phyloP scores from a whole-genome alignment of 2,888 invertebrate species.

The Trypoxylon attenuatum region DNA sequence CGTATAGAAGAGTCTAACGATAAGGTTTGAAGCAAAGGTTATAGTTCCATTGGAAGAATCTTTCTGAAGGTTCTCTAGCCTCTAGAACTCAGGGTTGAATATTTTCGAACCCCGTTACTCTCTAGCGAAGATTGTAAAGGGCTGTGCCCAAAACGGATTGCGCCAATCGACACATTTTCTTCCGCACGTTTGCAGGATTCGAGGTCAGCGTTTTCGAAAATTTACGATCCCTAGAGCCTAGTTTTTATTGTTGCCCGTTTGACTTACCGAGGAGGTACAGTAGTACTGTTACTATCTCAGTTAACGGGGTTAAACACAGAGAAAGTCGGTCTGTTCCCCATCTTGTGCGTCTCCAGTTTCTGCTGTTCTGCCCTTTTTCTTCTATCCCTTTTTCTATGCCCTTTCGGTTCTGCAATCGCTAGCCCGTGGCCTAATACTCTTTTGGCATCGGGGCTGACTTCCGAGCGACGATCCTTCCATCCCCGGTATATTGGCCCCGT shows the following conservation, averaged over 20 bases:
- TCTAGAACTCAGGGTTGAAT: neutral
- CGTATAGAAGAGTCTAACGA: neutral
- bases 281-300: conserved; percentile 12
- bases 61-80: neutral
- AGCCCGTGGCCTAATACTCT: neutral
- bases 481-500: too few relatives aligned
- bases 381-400: neutral
- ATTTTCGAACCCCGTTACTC: conserved; percentile 5
- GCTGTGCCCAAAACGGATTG: neutral
- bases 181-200: conserved; percentile 20
- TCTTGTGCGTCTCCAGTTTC: neutral
- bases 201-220: conserved; percentile 41
- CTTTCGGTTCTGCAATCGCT: neutral
- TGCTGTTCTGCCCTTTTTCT: conserved; percentile 1
- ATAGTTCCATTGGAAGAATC: too few relatives aligned
- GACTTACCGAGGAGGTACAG: conserved; percentile 35
- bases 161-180: conserved; percentile 10
- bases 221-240: conserved; percentile 41
- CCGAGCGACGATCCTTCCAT: too few relatives aligned
- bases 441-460: too few relatives aligned
- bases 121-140: neutral
- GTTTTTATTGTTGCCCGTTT: conserved; percentile 51
- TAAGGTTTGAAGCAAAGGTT: too few relatives aligned
- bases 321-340: conserved; percentile 11
- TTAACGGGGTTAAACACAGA: conserved; percentile 46